Evolutionary conservation across 1,140 invertebrate genomes (phyloP).

Genomic region (Conopomorpha cramerella): DNA sequence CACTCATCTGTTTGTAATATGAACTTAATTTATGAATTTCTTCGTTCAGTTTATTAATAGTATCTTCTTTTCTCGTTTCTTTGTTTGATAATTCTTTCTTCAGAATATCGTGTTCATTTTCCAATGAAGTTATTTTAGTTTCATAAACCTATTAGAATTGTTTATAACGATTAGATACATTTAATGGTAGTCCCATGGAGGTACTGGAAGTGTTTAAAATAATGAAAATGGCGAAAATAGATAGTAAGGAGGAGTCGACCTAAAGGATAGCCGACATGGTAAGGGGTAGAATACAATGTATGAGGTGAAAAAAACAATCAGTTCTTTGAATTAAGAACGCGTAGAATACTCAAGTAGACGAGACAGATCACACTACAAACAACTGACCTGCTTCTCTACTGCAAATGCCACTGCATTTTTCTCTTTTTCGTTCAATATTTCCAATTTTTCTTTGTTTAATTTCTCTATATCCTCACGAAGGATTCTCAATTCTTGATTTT

Average conservation of each 20-base stretch:
- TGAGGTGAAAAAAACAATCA: too few relatives aligned
- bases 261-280: too few relatives aligned
- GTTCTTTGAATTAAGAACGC: too few relatives aligned
- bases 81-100: constrained; percentile 12
- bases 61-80: constrained; percentile 17
- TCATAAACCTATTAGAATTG: constrained; percentile 24
- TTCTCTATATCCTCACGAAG: constrained; percentile 18
- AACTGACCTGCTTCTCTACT: constrained; percentile 36
- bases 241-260: too few relatives aligned
- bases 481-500: constrained; percentile 22
- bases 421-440: constrained; percentile 16
- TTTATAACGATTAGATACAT: too few relatives aligned
- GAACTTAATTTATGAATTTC: constrained; percentile 42
- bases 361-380: constrained; percentile 7
- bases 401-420: constrained; percentile 11
- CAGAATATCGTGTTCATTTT: constrained; percentile 15
- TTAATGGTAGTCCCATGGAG: too few relatives aligned
- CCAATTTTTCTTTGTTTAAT: constrained; percentile 14
- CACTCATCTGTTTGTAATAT: constrained; percentile 38
- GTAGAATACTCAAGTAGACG: too few relatives aligned
- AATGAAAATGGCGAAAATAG: too few relatives aligned
- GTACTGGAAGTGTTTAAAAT: too few relatives aligned
- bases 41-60: constrained; percentile 20
- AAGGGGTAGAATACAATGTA: too few relatives aligned
- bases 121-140: constrained; percentile 18